These are phyloP conservation scores for Forbesichthys agassizii DNA, from an alignment of 2,113 vertebrate species.

Conservation along the genomic window DNA sequence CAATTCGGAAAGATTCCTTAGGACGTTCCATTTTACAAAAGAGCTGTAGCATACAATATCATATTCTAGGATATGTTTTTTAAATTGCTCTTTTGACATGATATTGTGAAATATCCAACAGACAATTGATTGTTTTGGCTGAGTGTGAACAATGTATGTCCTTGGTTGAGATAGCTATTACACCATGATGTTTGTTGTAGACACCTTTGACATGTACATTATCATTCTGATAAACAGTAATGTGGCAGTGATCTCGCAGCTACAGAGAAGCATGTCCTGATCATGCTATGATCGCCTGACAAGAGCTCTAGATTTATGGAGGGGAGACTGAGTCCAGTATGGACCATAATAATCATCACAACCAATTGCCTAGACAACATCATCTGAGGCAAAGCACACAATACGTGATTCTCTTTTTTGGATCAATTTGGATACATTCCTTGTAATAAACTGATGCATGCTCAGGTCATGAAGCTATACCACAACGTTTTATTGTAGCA, in stretches of 20 bases:
- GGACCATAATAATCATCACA: slow-evolving; percentile 10
- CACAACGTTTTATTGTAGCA: too few species aligned
- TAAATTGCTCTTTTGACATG: too few species aligned
- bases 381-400: neutral
- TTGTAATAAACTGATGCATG: too few species aligned
- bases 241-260: slow-evolving; percentile 54
- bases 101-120: too few species aligned
- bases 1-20: too few species aligned
- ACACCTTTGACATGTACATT: slow-evolving; percentile 70
- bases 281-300: slow-evolving; percentile 43
- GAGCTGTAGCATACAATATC: too few species aligned
- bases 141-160: slow-evolving; percentile 50
- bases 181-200: slow-evolving; percentile 44
- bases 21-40: too few species aligned
- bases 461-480: too few species aligned
- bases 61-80: too few species aligned
- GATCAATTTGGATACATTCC: too few species aligned
- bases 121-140: slow-evolving; percentile 39
- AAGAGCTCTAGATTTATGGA: slow-evolving; percentile 47
- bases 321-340: slow-evolving; percentile 12
- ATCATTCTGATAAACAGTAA: slow-evolving; percentile 74
- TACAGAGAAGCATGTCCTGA: slow-evolving; percentile 40
- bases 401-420: neutral
- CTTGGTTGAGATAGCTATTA: slow-evolving; percentile 44
- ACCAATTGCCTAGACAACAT: slow-evolving; percentile 28